Evolutionary conservation across 92 coral and sea anemone genomes (phyloP).

Genomic region (Umimayanthus kanabou): DNA sequence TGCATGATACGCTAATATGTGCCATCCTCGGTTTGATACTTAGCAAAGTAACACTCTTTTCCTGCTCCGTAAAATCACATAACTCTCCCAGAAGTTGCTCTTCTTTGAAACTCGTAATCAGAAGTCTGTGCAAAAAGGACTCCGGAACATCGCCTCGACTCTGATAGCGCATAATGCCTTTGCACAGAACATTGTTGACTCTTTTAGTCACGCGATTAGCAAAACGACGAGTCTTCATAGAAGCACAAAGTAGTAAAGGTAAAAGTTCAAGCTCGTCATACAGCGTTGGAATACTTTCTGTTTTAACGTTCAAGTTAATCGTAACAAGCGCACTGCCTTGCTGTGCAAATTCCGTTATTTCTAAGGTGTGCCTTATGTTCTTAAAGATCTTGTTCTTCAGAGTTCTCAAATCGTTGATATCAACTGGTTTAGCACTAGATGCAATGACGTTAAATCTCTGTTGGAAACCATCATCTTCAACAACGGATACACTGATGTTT

Average conservation of each 20-base stretch:
- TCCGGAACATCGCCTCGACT: not conserved
- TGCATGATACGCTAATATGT: not conserved
- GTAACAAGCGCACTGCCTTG: not conserved
- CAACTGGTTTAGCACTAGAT: not conserved
- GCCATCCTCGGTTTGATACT: not conserved
- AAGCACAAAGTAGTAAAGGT: not conserved
- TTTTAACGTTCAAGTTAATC: not conserved
- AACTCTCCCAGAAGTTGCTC: conserved; percentile 12
- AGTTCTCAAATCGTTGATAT: not conserved
- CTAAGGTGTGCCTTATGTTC: not conserved
- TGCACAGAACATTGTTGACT: not conserved
- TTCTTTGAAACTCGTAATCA: not conserved
- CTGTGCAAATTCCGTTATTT: not conserved
- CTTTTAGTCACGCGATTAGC: not conserved
- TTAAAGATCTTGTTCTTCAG: not conserved
- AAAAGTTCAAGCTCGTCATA: conserved; percentile 1
- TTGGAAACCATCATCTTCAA: not conserved
- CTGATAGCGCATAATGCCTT: not conserved
- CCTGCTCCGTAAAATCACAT: not conserved
- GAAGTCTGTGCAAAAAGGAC: conserved; percentile 3
- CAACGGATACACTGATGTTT: not conserved
- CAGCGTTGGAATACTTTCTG: conserved; percentile 13
- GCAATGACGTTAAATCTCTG: not conserved
- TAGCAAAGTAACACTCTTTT: not conserved
- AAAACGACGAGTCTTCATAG: not conserved